A percentile compares a stretch with the other conserved stretches of the same genome.
Conservation (phyloP, 2,113 vertebrate genomes). For the Alexandromys fortis region DNA sequence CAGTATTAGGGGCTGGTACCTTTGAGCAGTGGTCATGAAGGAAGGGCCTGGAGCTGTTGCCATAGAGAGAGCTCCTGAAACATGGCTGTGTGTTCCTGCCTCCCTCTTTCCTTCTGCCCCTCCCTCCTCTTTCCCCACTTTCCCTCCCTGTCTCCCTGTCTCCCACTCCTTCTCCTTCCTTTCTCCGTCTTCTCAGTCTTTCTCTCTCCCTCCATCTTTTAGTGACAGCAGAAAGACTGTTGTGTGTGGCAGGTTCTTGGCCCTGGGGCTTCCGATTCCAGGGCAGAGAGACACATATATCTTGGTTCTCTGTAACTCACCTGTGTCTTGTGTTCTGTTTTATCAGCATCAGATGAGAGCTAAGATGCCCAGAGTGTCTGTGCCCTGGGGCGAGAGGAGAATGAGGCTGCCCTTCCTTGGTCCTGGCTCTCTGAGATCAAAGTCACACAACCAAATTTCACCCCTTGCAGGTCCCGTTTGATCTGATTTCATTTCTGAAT, state of each 20-base stretch:
- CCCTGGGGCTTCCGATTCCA: neutral
- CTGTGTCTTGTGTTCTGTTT: fast-evolving
- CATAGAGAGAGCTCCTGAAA: neutral
- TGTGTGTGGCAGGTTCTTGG: too few relatives aligned
- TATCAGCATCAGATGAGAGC: neutral
- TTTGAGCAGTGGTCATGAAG: neutral
- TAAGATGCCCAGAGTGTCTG: neutral
- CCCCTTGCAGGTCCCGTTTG: neutral
- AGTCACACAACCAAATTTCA: neutral
- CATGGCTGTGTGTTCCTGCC: neutral
- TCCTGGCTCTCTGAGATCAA: neutral
- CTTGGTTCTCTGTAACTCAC: neutral
- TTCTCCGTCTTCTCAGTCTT: too few relatives aligned
- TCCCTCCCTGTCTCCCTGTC: fast-evolving
- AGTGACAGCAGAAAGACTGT: neutral
- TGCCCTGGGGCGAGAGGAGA: neutral
- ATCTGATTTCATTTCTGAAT: constrained; percentile 49
- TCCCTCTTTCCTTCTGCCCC: neutral
- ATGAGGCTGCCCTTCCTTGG: neutral
- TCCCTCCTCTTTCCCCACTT: neutral
- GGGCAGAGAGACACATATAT: neutral
- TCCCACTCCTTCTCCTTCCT: too few relatives aligned
- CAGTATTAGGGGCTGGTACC: too few relatives aligned
- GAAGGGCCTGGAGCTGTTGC: neutral
- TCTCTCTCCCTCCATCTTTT: neutral